These are phyloP conservation scores for Lutjanus argentimaculatus DNA, from an alignment of 2,797 vertebrate species.

Conservation along the genomic window DNA sequence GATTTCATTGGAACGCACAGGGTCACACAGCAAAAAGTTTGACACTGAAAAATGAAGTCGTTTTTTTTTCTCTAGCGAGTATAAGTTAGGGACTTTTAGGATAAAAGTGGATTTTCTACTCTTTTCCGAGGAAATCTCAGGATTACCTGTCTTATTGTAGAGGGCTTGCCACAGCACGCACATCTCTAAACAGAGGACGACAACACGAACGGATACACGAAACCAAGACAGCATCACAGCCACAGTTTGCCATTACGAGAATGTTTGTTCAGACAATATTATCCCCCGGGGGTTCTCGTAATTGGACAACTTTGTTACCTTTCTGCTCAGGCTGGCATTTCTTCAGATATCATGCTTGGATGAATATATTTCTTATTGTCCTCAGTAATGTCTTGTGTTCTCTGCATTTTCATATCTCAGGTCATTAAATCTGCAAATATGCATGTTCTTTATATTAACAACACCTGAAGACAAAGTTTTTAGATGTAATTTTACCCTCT, in stretches of 20 bases:
- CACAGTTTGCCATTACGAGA: conserved; percentile 36
- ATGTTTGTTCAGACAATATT: conserved; percentile 41
- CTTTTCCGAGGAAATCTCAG: conserved; percentile 58
- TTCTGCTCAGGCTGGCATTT: conserved; percentile 51
- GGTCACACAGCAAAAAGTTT: conserved; percentile 35
- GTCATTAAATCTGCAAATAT: conserved; percentile 56
- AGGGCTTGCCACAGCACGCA: conserved; percentile 44
- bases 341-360: conserved; percentile 39
- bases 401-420: conserved; percentile 48
- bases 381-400: conserved; percentile 39
- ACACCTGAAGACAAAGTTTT: conserved; percentile 21
- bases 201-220: conserved; percentile 30
- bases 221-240: conserved; percentile 46
- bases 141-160: conserved; percentile 62
- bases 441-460: conserved; percentile 40
- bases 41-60: conserved; percentile 47
- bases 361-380: conserved; percentile 39
- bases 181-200: conserved; percentile 44
- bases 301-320: conserved; percentile 53
- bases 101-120: conserved; percentile 42
- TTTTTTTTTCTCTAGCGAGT: background rate
- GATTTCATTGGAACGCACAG: conserved; percentile 45
- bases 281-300: conserved; percentile 50
- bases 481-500: background rate
- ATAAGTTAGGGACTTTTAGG: conserved; percentile 4